Base-by-base conservation (phyloP, 2,888 invertebrate species). In the Leptopilina drosophilae region DNA sequence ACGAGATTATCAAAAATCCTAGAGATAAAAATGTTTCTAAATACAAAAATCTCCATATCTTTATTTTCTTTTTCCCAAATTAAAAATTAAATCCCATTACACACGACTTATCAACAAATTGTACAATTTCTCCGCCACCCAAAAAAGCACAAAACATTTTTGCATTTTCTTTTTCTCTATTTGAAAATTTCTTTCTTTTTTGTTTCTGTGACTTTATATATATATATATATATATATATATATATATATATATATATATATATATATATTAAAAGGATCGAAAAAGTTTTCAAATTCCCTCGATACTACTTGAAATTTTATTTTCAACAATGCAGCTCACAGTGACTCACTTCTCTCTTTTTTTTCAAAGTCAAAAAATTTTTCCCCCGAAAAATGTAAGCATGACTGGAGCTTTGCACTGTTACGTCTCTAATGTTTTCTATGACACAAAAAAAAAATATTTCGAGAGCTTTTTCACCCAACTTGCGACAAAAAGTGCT, bases 331-430 rank as follows among this genome's bases (percentile, higher is more conserved):
- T 62, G 20, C n/a, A 49, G 9, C 49, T 9, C 49, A 49, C 49
- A 11, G 4, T 49, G 49, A 49, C 49, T 49, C 11, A 46, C 11
- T 9, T 46, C 11, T 49, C 11, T 49, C 20, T 49, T 49, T 62
- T 62, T 20, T 62, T 62, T 62, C 62, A 9, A 62, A 62, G 62
- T 62, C 62, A 62, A 62, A 62, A 62, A 62, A 9, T 62, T 62
- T 33, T 33, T n/a, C 62, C 62, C 62, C 62, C 62, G 62, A 62
- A 62, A 49, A 73, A 56, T 56, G 33, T 56, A 33, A 33, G 33
- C 53, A 56, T 56, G 73, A 73, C 53, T 56, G 12, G 33, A 73
- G 53, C 53, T 73, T 73, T 73, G 33, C n/a, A 56, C 33, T 56
- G n/a, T 66, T 42, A 42, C 14, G 14, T 73, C 9, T 9, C 33